Evolutionary conservation across 2,113 vertebrate genomes (phyloP), one percentile per base, ranked within the genome.

Genomic region (Struthidea cinerea): DNA sequence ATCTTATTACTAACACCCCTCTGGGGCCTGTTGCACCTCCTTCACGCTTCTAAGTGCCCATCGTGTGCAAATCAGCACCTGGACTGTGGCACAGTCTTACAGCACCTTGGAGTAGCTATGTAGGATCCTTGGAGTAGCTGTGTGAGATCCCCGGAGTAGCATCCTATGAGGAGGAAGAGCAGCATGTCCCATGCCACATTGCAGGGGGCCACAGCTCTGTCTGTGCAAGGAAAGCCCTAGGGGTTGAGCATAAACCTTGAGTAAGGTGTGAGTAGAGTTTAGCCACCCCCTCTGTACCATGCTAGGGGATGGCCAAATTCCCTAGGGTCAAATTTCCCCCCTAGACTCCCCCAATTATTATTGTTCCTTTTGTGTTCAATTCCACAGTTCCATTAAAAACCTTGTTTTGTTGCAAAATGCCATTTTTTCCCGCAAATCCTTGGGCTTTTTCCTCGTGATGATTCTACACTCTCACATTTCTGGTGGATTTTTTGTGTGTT

Each of bases 401-500:
- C 7, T 23, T 15, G 10, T 11, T 56, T 53, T 63, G 32, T 37
- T 17, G 6, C 39, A 56, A 76, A 90, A 68, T 30, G 22, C 19
- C 10, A 0, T 11, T 59, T 80, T 71, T 50, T 3, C 22, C 39
- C 13, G 9, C 71, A 59, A 32, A 73, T 47, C 47, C 27, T 12
- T 10, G 13, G 13, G 6, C 0, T 4, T 26, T 33, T 23, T 50
- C 47, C 7, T 33, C 3, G 0, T 1, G 0, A 0, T 3, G 5
- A 65, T 77, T 15, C 1, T 22, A 6, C 28, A 6, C 64, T 3
- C 7, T 23, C 20, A 0, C 35, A 23, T 53, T 49, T 16, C n/a
- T 5, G 1, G 4, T 3, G 32, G 33, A 37, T 18, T 41, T 60
- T 50, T 32, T 11, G 0, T 3, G 2, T 8, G 1, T 56, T 47